Base-by-base conservation (phyloP, 1,140 invertebrate species). In the Danaus plexippus region DNA sequence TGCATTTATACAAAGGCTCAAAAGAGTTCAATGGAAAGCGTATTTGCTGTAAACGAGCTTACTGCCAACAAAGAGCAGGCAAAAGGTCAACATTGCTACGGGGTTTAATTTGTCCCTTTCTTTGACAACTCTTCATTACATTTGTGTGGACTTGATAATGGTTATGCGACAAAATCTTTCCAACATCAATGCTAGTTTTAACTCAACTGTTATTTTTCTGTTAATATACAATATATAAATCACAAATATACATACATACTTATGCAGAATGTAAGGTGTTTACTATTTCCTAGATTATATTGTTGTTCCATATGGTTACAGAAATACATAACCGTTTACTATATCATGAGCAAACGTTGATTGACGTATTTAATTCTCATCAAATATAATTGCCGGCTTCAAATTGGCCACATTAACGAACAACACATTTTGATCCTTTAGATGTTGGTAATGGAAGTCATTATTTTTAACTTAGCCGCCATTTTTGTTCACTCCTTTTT, bases 381-480 rank as follows among this genome's bases (percentile, higher is more conserved):
- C 22, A 32, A 32, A 32, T 32, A 32, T 32, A 32, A 32, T 32
- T 32, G 22, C 22, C 22, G 22, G 22, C 22, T 32, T 32, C 22
- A 32, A 61, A 61, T 52, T 56, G 45, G 44, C 12, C 51, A 52
- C 54, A 61, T 61, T 52, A 52, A 52, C 45, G 43, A 61, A 61
- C 59, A 61, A 52, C 48, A 56, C 53, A 56, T 52, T 56, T 56
- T 52, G 53, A 56, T 59, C 58, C 46, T 57, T 52, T 45, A 52
- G 41, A 41, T 13, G 57, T 57, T 48, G 45, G 54, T 63, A 67
- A 67, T 54, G 61, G 61, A 63, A 61, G 61, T 56, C 64, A 61
- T 67, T 67, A 67, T 63, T 67, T 67, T 63, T 63, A 58, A 67
- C 64, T 67, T 67, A 66, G 52, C 63, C 57, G 42, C 63, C 49